Conservation (phyloP, 2,113 vertebrate species). For the Columba janthina region DNA sequence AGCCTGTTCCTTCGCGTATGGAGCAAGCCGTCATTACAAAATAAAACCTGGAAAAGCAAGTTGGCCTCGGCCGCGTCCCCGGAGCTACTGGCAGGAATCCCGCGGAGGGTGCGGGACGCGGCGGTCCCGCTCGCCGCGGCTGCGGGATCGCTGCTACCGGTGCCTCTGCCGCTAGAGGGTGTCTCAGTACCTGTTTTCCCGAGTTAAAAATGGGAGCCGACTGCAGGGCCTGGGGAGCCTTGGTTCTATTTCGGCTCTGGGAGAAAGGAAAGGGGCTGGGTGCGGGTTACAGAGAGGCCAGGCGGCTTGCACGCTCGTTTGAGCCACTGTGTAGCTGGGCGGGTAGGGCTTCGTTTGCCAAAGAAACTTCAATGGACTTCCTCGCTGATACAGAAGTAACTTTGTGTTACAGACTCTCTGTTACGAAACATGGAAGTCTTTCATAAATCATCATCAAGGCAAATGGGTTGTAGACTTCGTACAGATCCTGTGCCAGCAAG, state of each 20-base stretch:
- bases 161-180: slow-evolving; percentile 31
- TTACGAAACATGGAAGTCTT: not conserved
- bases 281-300: not conserved
- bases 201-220: not conserved
- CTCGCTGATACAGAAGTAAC: not conserved
- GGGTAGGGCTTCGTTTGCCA: not conserved
- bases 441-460: not conserved
- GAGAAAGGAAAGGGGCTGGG: not conserved
- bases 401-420: not conserved
- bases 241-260: not conserved
- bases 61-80: not conserved
- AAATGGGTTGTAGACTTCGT: not conserved
- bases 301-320: not conserved
- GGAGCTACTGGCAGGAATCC: not conserved
- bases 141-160: not conserved
- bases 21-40: not conserved
- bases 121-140: not conserved
- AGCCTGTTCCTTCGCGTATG: not conserved
- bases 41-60: not conserved
- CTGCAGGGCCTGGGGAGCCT: not conserved
- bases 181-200: slow-evolving; percentile 9
- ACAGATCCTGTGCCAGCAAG: not conserved
- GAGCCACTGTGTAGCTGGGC: not conserved
- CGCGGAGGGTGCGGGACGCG: not conserved
- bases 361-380: not conserved